Conservation (phyloP, 2,888 invertebrate genomes). For the Lepeophtheirus nordmannii region DNA sequence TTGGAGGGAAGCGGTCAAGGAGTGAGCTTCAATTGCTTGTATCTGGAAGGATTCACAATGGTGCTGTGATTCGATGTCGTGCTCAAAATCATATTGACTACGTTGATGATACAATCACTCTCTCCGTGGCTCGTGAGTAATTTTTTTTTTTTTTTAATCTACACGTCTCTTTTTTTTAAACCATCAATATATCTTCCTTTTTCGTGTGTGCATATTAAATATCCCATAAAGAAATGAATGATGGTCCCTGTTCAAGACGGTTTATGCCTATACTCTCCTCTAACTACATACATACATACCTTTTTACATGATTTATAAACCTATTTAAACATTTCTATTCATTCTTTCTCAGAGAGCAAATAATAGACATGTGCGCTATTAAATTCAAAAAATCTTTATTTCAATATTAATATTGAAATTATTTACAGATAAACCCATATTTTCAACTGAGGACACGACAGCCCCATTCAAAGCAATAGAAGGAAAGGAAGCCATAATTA, state of each 20-base stretch:
- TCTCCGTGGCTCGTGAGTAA: slow-evolving; percentile 79
- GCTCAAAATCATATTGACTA: slow-evolving; percentile 52
- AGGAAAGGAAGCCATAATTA: slow-evolving; percentile 1
- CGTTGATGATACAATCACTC: slow-evolving; percentile 59
- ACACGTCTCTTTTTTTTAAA: too few species aligned
- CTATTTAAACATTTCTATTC: too few species aligned
- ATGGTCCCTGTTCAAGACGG: too few species aligned
- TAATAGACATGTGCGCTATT: too few species aligned
- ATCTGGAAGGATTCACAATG: slow-evolving; percentile 75
- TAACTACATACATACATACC: too few species aligned
- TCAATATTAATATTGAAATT: not conserved
- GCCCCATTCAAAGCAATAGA: slow-evolving; percentile 9
- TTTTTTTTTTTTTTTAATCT: too few species aligned
- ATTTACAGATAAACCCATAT: slow-evolving; percentile 7
- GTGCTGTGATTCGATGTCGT: slow-evolving; percentile 79
- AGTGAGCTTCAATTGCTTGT: slow-evolving; percentile 60
- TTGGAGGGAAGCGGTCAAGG: slow-evolving; percentile 11
- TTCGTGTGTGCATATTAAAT: too few species aligned
- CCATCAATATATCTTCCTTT: too few species aligned
- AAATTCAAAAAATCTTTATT: not conserved
- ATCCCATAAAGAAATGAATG: too few species aligned
- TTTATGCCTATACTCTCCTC: too few species aligned
- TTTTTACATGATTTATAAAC: too few species aligned
- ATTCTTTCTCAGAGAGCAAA: too few species aligned
- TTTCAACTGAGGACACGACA: not conserved